Percentiles rank a stretch among this genome's conserved stretches.
These are phyloP conservation scores for Thera obeliscata DNA, from an alignment of 2,888 invertebrate species.

Conservation along the genomic window DNA sequence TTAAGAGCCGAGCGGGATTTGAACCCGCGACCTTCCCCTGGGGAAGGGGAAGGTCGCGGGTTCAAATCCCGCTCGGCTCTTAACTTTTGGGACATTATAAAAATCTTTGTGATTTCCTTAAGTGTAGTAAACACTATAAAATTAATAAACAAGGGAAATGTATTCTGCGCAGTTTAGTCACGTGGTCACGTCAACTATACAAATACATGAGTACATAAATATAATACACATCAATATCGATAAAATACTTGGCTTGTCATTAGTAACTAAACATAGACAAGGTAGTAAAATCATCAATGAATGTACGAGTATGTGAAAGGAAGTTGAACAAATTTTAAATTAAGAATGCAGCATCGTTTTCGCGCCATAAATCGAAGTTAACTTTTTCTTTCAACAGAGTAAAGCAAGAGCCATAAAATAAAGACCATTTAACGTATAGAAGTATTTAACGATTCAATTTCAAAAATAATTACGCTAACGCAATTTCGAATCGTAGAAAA, in stretches of 20 bases:
- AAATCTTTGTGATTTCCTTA: too few species aligned
- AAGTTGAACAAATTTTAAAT: constrained; percentile 20
- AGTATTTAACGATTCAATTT: constrained; percentile 67
- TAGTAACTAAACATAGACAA: neutral
- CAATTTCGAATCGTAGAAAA: constrained; percentile 57
- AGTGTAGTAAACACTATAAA: too few species aligned
- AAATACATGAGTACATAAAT: neutral
- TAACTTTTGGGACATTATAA: too few species aligned
- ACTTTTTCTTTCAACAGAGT: constrained; percentile 17
- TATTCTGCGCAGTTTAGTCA: too few species aligned
- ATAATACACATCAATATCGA: neutral
- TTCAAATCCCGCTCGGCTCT: too few species aligned
- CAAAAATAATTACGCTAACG: constrained; percentile 63
- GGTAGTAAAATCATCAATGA: constrained; percentile 4
- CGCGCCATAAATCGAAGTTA: constrained; percentile 21
- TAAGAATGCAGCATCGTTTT: constrained; percentile 17
- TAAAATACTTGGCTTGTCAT: neutral
- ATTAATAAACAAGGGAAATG: too few species aligned
- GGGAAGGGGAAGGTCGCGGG: too few species aligned
- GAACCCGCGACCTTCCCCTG: too few species aligned
- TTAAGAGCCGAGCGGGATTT: too few species aligned
- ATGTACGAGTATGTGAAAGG: constrained; percentile 8
- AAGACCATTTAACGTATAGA: constrained; percentile 50
- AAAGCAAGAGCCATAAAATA: constrained; percentile 27
- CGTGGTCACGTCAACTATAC: neutral